phyloP scores from a whole-genome alignment of 2,888 invertebrate species.

The Phytoseiulus persimilis region DNA sequence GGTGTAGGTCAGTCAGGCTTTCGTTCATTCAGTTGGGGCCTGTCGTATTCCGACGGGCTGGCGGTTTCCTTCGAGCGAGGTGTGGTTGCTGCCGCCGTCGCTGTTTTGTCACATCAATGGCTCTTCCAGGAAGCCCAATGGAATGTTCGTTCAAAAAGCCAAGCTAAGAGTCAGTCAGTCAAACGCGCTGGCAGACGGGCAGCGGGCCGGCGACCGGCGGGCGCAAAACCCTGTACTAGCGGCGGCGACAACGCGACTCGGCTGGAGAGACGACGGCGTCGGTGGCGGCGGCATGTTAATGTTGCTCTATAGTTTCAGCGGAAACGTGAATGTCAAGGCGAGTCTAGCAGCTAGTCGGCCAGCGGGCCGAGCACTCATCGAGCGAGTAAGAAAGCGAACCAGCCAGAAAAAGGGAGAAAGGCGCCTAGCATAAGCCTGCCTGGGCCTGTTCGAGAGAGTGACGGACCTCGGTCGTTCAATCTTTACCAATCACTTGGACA shows the following conservation, averaged over 20 bases:
- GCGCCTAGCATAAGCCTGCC: neutral
- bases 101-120: neutral
- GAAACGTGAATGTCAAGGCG: neutral
- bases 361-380: neutral
- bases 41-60: neutral
- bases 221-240: neutral
- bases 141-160: neutral
- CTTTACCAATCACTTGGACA: neutral
- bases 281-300: neutral
- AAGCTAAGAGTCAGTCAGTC: neutral
- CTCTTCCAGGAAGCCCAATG: slow-evolving; percentile 5
- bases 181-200: neutral
- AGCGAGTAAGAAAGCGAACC: neutral
- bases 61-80: neutral
- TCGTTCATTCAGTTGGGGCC: neutral
- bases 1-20: neutral
- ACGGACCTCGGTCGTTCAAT: neutral
- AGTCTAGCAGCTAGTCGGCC: neutral
- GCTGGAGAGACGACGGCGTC: neutral
- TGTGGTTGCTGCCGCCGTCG: neutral
- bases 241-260: neutral
- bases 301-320: neutral
- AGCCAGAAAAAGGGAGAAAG: neutral
- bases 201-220: neutral
- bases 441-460: neutral